Conservation (phyloP, 2,113 vertebrate species). For the Proteles cristata region DNA sequence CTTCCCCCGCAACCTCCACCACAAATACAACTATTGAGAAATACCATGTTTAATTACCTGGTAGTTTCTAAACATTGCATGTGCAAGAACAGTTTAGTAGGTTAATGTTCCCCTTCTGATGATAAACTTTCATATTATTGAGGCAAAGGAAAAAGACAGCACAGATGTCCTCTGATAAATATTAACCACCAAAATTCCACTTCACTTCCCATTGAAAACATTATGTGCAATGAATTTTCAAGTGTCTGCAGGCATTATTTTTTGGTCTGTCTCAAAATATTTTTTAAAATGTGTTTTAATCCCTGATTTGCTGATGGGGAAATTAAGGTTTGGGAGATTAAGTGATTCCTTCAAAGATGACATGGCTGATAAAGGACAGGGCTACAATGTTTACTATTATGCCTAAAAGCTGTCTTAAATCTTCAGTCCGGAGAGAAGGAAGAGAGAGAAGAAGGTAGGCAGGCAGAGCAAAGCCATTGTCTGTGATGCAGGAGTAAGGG, state of each 20-base stretch:
- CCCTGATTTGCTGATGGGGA: not conserved
- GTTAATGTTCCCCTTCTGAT: not conserved
- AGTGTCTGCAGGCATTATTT: not conserved
- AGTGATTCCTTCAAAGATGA: constrained; percentile 11
- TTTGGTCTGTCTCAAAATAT: not conserved
- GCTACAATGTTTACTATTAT: not conserved
- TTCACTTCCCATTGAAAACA: not conserved
- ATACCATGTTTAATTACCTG: not conserved
- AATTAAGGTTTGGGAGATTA: not conserved
- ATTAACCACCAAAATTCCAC: not conserved
- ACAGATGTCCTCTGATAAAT: not conserved
- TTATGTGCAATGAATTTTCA: not conserved
- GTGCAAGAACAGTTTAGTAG: not conserved
- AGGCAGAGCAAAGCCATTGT: not conserved
- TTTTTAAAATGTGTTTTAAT: not conserved
- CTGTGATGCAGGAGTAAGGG: not conserved
- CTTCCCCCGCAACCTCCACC: not conserved
- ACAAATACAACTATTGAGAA: not conserved
- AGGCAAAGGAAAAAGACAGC: not conserved
- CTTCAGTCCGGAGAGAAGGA: not conserved
- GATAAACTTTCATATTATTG: not conserved
- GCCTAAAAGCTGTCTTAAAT: not conserved
- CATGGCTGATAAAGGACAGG: not conserved
- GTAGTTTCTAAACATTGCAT: not conserved
- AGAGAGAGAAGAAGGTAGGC: not conserved